phyloP scores from a whole-genome alignment of 2,888 invertebrate species.

The Camptogramma bilineatum region DNA sequence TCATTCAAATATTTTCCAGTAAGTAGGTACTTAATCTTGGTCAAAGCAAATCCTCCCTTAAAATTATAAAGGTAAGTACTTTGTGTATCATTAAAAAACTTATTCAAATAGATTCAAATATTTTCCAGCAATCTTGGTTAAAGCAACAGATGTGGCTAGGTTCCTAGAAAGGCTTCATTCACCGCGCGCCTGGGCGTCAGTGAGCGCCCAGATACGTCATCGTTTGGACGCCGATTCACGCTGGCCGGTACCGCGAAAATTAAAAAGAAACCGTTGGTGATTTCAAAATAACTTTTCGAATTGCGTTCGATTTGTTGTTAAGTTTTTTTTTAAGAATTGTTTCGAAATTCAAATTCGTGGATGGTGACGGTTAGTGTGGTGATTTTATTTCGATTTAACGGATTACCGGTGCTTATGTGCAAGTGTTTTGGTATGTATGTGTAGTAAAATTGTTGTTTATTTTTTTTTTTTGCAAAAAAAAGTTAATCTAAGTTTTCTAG shows the following conservation, averaged over 20 bases:
- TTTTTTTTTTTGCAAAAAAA: too few relatives aligned
- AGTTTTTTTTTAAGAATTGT: not conserved
- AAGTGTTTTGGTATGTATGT: conserved; percentile 21
- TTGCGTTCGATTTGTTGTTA: not conserved
- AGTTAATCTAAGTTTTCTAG: too few relatives aligned
- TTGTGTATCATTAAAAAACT: too few relatives aligned
- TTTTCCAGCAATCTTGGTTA: conserved; percentile 30
- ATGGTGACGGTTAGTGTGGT: too few relatives aligned
- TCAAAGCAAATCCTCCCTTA: too few relatives aligned
- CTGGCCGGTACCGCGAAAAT: conserved; percentile 50
- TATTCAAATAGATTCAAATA: not conserved
- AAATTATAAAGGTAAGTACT: too few relatives aligned
- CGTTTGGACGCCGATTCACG: conserved; percentile 59
- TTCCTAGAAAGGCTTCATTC: conserved; percentile 27
- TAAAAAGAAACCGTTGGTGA: conserved; percentile 46
- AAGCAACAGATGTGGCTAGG: conserved; percentile 58
- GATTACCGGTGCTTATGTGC: conserved; percentile 27
- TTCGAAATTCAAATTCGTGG: conserved; percentile 20
- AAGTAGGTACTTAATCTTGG: too few relatives aligned
- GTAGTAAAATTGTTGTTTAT: too few relatives aligned
- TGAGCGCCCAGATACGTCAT: conserved; percentile 64
- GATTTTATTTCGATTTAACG: not conserved
- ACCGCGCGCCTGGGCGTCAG: conserved; percentile 54
- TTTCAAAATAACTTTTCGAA: conserved; percentile 10
- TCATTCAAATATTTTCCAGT: too few relatives aligned